These are phyloP conservation scores for Drosophila prolongata DNA, from an alignment of 2,888 invertebrate species.

Conservation along the genomic window DNA sequence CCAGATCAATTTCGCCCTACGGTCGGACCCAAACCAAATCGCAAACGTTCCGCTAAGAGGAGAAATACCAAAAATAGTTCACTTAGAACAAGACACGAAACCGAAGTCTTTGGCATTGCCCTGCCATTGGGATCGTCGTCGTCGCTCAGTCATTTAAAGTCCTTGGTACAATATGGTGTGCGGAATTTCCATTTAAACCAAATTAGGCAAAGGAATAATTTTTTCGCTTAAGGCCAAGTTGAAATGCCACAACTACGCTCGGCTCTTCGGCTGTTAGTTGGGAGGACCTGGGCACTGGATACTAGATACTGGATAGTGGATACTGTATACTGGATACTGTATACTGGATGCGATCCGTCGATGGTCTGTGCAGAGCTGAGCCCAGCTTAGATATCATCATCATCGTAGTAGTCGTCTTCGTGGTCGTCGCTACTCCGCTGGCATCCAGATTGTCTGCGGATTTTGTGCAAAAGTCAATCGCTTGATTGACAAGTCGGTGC, in stretches of 20 bases:
- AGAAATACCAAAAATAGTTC: conserved; percentile 66
- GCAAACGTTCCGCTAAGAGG: conserved; percentile 26
- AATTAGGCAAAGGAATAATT: conserved; percentile 80
- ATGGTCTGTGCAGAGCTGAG: conserved; percentile 34
- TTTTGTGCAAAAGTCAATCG: conserved; percentile 78
- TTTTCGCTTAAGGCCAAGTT: conserved; percentile 61
- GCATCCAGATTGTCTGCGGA: conserved; percentile 73
- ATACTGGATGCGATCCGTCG: conserved; percentile 34
- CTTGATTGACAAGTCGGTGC: conserved; percentile 81
- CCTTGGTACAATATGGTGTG: conserved; percentile 79
- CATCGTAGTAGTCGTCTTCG: conserved; percentile 34
- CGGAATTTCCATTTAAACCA: conserved; percentile 83
- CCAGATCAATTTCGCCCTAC: conserved; percentile 26
- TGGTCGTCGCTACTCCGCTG: conserved; percentile 41
- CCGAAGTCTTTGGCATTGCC: conserved; percentile 39
- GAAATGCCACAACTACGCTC: conserved; percentile 61
- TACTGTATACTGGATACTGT: conserved; percentile 17
- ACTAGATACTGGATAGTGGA: conserved; percentile 6
- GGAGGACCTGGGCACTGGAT: conserved; percentile 16
- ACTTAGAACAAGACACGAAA: conserved; percentile 48
- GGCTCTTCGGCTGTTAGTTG: conserved; percentile 41
- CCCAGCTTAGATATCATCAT: conserved; percentile 72
- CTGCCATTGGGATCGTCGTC: conserved; percentile 38
- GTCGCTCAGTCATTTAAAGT: conserved; percentile 70
- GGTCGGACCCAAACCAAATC: conserved; percentile 25